These are phyloP conservation scores for Andrena chrysosceles DNA, from an alignment of 2,888 invertebrate genomes.

Conservation along the genomic window DNA sequence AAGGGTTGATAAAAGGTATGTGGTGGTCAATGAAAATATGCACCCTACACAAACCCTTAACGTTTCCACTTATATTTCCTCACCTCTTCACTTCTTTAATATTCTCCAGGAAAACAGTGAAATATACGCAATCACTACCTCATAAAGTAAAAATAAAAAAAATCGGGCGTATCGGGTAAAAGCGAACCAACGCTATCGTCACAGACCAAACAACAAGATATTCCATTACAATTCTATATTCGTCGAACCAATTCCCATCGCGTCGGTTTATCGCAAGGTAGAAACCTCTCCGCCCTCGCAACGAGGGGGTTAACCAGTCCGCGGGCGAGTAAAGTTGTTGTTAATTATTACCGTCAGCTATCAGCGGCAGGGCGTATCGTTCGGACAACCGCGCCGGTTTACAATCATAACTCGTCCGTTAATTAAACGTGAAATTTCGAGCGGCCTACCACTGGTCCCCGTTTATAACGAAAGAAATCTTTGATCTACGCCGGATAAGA, in stretches of 20 bases:
- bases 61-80: too few species aligned
- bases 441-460: background rate
- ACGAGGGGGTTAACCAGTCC: slow-evolving; percentile 47
- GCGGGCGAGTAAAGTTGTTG: slow-evolving; percentile 22
- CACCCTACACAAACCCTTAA: too few species aligned
- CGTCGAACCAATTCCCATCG: slow-evolving; percentile 19
- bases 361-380: slow-evolving; percentile 16
- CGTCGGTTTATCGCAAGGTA: slow-evolving; percentile 3
- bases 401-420: slow-evolving; percentile 55
- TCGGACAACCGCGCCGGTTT: slow-evolving; percentile 21
- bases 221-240: slow-evolving; percentile 16
- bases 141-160: too few species aligned
- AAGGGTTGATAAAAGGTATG: background rate
- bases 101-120: too few species aligned
- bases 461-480: slow-evolving; percentile 19
- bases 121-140: too few species aligned
- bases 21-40: background rate
- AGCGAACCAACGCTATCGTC: background rate
- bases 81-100: too few species aligned
- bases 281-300: background rate
- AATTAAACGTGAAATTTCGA: slow-evolving; percentile 58
- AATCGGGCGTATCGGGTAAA: background rate
- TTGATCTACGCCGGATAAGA: slow-evolving; percentile 61
- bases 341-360: slow-evolving; percentile 53
- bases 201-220: slow-evolving; percentile 20